phyloP scores from a whole-genome alignment of 2,797 vertebrate species.

The Mus spretus region DNA sequence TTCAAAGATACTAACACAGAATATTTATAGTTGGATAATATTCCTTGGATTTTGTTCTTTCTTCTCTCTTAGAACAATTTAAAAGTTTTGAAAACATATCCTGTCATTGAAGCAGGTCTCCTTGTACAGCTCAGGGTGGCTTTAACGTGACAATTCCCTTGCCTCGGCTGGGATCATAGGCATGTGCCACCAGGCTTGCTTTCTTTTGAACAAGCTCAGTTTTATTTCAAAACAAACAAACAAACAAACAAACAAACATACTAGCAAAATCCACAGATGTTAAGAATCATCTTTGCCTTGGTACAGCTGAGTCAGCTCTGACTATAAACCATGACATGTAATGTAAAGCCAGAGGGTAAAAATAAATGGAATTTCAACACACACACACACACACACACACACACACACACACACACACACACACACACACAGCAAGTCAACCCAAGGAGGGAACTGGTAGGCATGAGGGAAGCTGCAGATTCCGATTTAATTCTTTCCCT shows the following conservation, averaged over 20 bases:
- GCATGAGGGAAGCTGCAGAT: background rate
- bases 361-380: background rate
- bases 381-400: background rate
- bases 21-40: background rate
- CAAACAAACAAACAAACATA: background rate
- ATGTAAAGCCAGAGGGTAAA: background rate
- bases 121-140: background rate
- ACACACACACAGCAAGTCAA: background rate
- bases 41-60: constrained; percentile 9
- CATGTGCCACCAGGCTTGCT: background rate
- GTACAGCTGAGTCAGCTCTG: background rate
- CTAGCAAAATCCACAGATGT: background rate
- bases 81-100: background rate
- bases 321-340: background rate
- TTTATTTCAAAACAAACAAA: background rate
- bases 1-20: background rate
- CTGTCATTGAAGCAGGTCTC: background rate
- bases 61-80: background rate
- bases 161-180: background rate
- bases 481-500: background rate
- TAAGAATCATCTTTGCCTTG: background rate
- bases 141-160: background rate
- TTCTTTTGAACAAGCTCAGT: background rate
- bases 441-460: background rate
- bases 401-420: background rate